phyloP scores from a whole-genome alignment of 2,797 vertebrate species.

The Anabacerthia variegaticeps region DNA sequence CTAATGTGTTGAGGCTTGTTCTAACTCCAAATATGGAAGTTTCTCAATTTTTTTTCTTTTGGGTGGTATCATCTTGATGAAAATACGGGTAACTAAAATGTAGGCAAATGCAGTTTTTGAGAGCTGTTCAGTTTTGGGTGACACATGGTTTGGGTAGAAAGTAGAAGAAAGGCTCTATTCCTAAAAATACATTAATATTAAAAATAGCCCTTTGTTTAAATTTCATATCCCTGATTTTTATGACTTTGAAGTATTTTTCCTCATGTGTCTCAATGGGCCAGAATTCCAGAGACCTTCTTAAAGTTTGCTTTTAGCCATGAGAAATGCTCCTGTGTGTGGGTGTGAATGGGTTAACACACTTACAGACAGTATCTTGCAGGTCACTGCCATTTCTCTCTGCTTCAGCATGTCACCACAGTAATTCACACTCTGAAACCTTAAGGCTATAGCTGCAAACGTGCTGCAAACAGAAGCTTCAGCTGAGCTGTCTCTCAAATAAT shows the following conservation, averaged over 20 bases:
- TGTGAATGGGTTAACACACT: neutral
- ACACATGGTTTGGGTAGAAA: neutral
- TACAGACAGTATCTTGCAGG: neutral
- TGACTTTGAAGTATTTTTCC: neutral
- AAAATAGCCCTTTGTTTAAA: neutral
- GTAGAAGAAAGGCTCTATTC: neutral
- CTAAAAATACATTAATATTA: neutral
- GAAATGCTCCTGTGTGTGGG: neutral
- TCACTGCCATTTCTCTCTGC: neutral
- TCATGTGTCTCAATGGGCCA: neutral
- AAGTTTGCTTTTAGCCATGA: neutral
- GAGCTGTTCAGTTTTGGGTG: neutral
- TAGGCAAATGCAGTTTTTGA: neutral
- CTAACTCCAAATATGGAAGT: neutral
- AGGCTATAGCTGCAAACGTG: neutral
- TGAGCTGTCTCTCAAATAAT: neutral
- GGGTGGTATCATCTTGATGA: neutral
- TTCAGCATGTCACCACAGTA: slow-evolving; percentile 16
- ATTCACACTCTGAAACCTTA: slow-evolving; percentile 34
- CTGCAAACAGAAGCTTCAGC: slow-evolving; percentile 9
- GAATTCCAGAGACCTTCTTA: neutral
- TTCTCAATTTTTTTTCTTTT: neutral
- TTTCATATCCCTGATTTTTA: neutral
- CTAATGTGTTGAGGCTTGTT: neutral
- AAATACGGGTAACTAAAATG: neutral